Evolutionary conservation across 2,797 vertebrate genomes (phyloP).

Genomic region (Rhinogobio ventralis): DNA sequence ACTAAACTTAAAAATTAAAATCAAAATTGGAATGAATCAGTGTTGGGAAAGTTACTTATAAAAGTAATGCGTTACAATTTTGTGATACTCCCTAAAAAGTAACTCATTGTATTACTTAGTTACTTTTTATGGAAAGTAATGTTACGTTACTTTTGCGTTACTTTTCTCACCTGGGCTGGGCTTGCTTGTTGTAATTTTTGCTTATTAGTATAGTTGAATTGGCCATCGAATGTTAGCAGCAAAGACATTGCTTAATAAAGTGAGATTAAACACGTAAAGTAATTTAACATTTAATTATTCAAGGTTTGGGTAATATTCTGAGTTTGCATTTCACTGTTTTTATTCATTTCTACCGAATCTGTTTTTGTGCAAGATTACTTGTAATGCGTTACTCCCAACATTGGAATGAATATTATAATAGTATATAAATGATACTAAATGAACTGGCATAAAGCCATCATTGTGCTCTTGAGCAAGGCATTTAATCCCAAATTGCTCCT

Average conservation of each 20-base stretch:
- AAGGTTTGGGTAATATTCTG: too few relatives aligned
- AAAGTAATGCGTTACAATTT: background rate
- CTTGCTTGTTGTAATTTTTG: too few relatives aligned
- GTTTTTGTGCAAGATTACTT: background rate
- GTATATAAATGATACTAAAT: background rate
- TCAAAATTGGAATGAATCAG: background rate
- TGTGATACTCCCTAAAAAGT: too few relatives aligned
- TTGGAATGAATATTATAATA: background rate
- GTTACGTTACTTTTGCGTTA: too few relatives aligned
- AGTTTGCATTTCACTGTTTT: too few relatives aligned
- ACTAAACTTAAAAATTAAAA: background rate
- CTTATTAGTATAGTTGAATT: too few relatives aligned
- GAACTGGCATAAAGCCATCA: background rate
- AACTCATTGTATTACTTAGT: background rate
- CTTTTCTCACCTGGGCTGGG: too few relatives aligned
- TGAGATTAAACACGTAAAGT: too few relatives aligned
- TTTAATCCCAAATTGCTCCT: constrained; percentile 15
- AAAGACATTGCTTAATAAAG: background rate
- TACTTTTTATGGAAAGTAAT: too few relatives aligned
- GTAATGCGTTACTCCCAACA: background rate
- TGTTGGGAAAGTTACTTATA: background rate
- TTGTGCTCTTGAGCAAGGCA: background rate
- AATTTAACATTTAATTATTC: too few relatives aligned
- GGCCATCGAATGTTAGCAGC: too few relatives aligned
- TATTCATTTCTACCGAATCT: too few relatives aligned